Evolutionary conservation across 2,113 vertebrate species (phyloP), one percentile per base, ranked within the genome.

Genomic region (Spea multiplicata): DNA sequence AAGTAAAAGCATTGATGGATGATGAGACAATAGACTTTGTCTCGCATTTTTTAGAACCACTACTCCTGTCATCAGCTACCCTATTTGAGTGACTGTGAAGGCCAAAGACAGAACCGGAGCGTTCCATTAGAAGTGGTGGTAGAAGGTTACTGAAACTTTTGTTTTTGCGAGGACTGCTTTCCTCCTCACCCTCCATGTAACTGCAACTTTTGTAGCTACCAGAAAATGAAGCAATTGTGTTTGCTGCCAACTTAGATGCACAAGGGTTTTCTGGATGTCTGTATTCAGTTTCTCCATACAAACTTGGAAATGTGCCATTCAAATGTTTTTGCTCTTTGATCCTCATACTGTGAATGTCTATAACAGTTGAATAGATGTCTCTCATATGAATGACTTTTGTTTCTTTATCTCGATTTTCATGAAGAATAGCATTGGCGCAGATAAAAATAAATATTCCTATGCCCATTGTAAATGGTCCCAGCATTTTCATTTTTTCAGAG

Each of bases 351-450:
- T 99, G 98, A 85, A 99, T 94, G 87, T 99, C 98, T 46, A 99
- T 98, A 84, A 99, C 96, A 0, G 98, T 98, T 78, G 98, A 99
- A 83, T 99, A 99, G 89, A 99, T 99, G 87, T 99, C 98, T 85
- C 96, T 91, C 97, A 99, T 98, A 84, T 99, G 98, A 86, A 99
- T 99, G 74, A 99, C 94, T 89, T 98, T 99, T n/a, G 98, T 99
- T 84, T 99, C 98, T 47, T 94, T 92, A 89, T 99, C 97, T 76
- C 97, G 92, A 87, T 99, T 99, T 86, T 99, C 97, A 6, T 99
- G 97, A 17, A 99, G 94, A 81, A 99, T 97, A 76, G 97, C 97
- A 49, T 99, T 99, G 2, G 97, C 97, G 2, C 97, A 99, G 83
- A 99, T 99, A 82, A 99, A 99, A 83, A 99, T 98, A 82, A 99